Evolutionary conservation across 2,113 vertebrate genomes (phyloP), one percentile per base, ranked within the genome.

Genomic region (Albula goreensis): DNA sequence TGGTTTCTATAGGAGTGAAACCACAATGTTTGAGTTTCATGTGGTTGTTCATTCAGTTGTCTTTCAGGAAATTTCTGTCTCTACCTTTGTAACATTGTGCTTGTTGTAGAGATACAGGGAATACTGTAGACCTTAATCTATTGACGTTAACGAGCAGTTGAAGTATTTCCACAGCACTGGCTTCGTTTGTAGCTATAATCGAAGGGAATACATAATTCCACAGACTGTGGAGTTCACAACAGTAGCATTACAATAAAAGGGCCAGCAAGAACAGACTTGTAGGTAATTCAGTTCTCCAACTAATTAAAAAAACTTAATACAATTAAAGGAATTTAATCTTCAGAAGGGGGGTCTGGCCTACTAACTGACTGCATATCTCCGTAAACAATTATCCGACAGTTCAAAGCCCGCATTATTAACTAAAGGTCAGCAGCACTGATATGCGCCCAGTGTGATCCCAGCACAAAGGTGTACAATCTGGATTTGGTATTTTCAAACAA

Each of bases 401-500:
- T 82, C 80, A 74, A 50, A 86, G 63, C 51, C 31, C 22, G 56
- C 31, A 56, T 48, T 52, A 56, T 82, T 82, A 53, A 82, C 48
- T 86, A 78, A 86, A 81, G 48, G 48, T 41, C 56, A 50, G 15
- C 3, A 5, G 22, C 22, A 63, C 70, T 83, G 87, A 89, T 82
- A 60, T 88, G 89, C 87, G 86, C 85, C 51, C 70, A 82, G 89
- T 87, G 91, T 89, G 86, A 90, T 90, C 84, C 77, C 87, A 87
- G 83, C 77, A 91, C 90, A 90, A 89, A 83, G 82, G 85, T 81
- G 79, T 77, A 79, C 87, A 91, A 93, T 94, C 92, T 91, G 89
- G 90, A 90, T 90, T 85, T 90, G 91, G 90, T 91, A 93, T 93
- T 94, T 92, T 91, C 91, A 92, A 91, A 93, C 91, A 91, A 93